These are phyloP conservation scores for Plebejus anna DNA, from an alignment of 2,888 invertebrate species.

Conservation along the genomic window DNA sequence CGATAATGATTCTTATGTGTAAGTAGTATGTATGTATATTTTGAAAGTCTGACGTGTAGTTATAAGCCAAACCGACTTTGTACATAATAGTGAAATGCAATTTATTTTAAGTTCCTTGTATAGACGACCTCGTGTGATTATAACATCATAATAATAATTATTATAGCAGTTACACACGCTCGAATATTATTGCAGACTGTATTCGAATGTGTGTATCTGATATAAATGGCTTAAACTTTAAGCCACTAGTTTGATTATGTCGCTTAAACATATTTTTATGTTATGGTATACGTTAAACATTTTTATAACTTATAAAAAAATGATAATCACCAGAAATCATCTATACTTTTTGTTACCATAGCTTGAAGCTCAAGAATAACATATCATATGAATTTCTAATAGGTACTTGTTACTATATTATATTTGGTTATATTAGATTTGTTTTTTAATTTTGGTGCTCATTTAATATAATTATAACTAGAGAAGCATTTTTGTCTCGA, in stretches of 20 bases:
- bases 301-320: background rate
- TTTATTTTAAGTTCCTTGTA: constrained; percentile 39
- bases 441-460: constrained; percentile 9
- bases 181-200: background rate
- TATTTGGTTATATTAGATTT: too few species aligned
- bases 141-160: background rate
- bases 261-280: background rate
- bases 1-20: background rate
- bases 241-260: background rate
- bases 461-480: background rate
- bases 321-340: constrained; percentile 13
- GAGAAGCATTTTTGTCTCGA: background rate
- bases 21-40: constrained; percentile 39
- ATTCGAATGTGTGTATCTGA: background rate
- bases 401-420: constrained; percentile 1
- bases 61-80: constrained; percentile 57
- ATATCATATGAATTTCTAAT: constrained; percentile 52
- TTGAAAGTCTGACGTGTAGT: constrained; percentile 44
- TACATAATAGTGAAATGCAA: constrained; percentile 65
- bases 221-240: background rate
- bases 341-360: constrained; percentile 54
- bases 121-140: constrained; percentile 23
- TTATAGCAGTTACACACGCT: background rate
- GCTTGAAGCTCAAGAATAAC: constrained; percentile 71
- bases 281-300: too few species aligned